Evolutionary conservation across 2,797 vertebrate species (phyloP), one percentile per base, ranked within the genome.

Genomic region (Pogoniulus pusillus): DNA sequence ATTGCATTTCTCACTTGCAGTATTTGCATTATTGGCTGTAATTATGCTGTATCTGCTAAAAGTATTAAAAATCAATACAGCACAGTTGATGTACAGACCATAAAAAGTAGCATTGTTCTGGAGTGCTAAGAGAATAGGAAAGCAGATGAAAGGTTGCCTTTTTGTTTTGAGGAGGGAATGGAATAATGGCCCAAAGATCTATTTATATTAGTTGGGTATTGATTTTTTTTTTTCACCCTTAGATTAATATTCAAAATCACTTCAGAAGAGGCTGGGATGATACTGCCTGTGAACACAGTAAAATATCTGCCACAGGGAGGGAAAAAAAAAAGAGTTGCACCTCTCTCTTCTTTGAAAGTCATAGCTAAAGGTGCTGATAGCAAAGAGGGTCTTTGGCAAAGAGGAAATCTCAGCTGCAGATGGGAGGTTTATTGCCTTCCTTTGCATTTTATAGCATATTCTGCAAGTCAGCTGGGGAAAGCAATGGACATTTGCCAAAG

Each of bases 401-500:
- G 80, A 82, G 74, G 81, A 95, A 94, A 85, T 93, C 94, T 96
- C 93, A 94, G 91, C 89, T 95, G 93, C 90, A 95, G 88, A 90
- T 93, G 94, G 95, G 78, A 91, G 64, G 79, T 95, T 95, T 95
- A 96, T 96, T 95, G 81, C 91, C 89, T 96, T 89, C 77, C 93
- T 94, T 94, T 95, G 91, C 93, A 93, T 92, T 95, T 95, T 94
- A 95, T 80, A 90, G 88, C 95, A 85, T 90, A 94, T 94, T 95
- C 95, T 93, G 84, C 83, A 95, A 95, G 84, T 96, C 95, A 93
- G 90, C 79, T 95, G 95, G 90, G 95, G 95, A 94, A 96, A 93
- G 87, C 76, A 73, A 94, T 94, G 96, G 95, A 93, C 87, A 93
- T 93, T 96, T 96, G 96, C 94, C 93, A 96, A 93, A 81, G 85